Base-by-base conservation (phyloP, 2,113 vertebrate species). In the Clarias batrachus region DNA sequence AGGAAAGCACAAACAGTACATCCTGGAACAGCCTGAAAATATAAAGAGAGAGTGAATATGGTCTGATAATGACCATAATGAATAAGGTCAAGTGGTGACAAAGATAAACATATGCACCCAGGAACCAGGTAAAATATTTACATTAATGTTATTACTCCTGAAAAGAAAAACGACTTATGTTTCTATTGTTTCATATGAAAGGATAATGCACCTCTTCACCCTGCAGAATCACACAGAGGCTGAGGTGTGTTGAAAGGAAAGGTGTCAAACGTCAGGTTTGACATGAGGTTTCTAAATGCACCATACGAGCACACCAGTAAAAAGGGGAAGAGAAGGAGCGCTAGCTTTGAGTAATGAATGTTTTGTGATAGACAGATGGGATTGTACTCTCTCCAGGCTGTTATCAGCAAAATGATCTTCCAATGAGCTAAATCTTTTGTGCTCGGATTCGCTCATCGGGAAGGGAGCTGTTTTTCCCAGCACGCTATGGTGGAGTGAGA, bases 91-190 rank as follows among this genome's bases (percentile, higher is more conserved):
- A 37, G 62, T 27, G n/a, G 81, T 1, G 65, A 77, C 78, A 70
- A 54, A 87, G 37, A 65, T 87, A 85, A 71, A 71, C 73, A 85
- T 27, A 68, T 27, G 23, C 30, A 73, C 81, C 56, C 21, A 77
- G 83, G 33, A 71, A 66, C 87, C 41, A 76, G n/a, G 87, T 82
- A 80, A 4, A 83, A 84, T 10, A 82, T 85, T 87, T 56, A 48
- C 52, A 89, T 83, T 89, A 85, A 52, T 84, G 88, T 25, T 89
- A n/a, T 83, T 84, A 80, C 65, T 84, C 65, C 23, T 16, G 41
- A 65, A 52, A 79, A 84, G 80, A 78, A 83, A 70, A 33, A 27
- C 19, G 30, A 37, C 70, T 63, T 23, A 70, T 16, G 66, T 82
- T 84, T 83, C 21, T 76, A 19, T 66, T 89, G 4, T 66, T 86